Conservation (phyloP, 2,797 vertebrate species). For the Pseudocheirus occidentalis region DNA sequence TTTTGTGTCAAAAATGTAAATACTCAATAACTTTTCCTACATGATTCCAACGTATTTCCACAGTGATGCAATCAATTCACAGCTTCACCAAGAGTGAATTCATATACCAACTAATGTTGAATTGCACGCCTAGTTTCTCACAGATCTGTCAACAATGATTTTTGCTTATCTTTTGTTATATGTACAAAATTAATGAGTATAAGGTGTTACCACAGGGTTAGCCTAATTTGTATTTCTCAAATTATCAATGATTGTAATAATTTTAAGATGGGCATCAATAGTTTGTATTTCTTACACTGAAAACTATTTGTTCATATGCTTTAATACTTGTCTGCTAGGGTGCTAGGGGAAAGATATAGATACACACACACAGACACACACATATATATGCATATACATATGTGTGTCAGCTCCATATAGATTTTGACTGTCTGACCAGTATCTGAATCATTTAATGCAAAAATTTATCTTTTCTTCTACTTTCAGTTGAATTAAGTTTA, state of each 20-base stretch:
- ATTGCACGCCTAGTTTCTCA: neutral
- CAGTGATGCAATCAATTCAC: neutral
- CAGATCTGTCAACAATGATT: neutral
- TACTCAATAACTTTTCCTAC: neutral
- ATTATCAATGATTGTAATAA: neutral
- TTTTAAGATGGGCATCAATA: neutral
- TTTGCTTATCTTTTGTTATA: neutral
- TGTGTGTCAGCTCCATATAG: too few species aligned
- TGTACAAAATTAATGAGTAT: neutral
- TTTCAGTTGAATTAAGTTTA: too few species aligned
- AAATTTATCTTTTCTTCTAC: too few species aligned
- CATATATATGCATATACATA: too few species aligned
- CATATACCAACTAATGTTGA: neutral
- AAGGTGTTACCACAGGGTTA: neutral
- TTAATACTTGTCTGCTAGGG: neutral
- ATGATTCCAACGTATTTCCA: neutral
- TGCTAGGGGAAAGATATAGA: too few species aligned
- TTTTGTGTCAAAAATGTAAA: neutral
- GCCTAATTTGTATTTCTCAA: neutral
- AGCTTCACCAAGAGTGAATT: neutral
- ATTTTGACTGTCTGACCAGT: too few species aligned
- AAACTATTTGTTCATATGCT: neutral
- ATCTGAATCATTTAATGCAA: too few species aligned
- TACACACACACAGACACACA: too few species aligned
- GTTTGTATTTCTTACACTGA: neutral